Conservation (phyloP, 1,140 invertebrate species). For the Leptoteleia sp. region DNA sequence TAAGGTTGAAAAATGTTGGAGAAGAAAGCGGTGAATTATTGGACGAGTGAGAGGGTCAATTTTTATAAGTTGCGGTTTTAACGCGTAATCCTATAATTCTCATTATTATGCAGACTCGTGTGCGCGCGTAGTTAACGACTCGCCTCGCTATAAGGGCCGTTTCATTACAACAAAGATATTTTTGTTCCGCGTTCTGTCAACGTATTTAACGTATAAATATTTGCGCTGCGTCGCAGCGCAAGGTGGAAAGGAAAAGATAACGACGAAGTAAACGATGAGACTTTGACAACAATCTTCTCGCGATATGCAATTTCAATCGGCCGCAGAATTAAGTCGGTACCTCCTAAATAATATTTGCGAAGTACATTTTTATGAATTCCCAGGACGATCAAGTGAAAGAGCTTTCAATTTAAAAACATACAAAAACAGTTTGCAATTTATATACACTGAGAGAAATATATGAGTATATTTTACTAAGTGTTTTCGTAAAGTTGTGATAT, state of each 20-base stretch:
- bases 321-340: not conserved
- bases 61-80: slow-evolving; percentile 54
- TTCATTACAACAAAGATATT: slow-evolving; percentile 40
- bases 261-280: slow-evolving; percentile 11
- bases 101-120: slow-evolving; percentile 47
- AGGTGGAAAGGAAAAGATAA: slow-evolving; percentile 25
- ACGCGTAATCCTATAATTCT: slow-evolving; percentile 41
- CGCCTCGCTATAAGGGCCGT: slow-evolving; percentile 32
- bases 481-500: no score
- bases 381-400: no score
- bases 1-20: no score
- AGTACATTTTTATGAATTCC: no score
- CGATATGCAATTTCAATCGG: slow-evolving; percentile 21
- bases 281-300: slow-evolving; percentile 22
- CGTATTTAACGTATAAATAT: slow-evolving; percentile 48
- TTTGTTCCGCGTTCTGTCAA: slow-evolving; percentile 44
- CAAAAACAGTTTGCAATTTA: no score
- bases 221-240: slow-evolving; percentile 23
- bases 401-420: no score
- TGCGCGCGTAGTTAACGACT: slow-evolving; percentile 31
- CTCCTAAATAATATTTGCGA: not conserved
- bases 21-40: slow-evolving; percentile 33
- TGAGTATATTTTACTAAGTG: no score
- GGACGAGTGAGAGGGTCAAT: slow-evolving; percentile 49
- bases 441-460: no score